Conservation (phyloP, 2,888 invertebrate species). For the Microctonus aethiopoides region DNA sequence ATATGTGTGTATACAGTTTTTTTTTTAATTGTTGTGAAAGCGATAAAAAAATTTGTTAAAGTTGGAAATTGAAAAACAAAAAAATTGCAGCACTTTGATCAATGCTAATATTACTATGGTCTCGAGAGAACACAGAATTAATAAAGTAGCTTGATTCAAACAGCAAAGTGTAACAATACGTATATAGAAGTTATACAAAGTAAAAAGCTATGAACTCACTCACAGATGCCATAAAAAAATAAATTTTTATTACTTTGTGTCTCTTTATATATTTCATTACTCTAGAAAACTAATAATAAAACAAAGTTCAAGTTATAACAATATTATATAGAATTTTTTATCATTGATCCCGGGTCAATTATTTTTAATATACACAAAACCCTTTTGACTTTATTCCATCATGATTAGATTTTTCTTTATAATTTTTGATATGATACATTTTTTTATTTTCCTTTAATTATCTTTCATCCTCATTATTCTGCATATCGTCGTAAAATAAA, state of each 20-base stretch:
- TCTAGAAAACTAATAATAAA: conserved; percentile 53
- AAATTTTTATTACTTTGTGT: neutral
- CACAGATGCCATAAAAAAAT: no score
- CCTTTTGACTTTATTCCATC: neutral
- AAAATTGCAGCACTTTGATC: neutral
- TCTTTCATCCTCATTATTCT: no score
- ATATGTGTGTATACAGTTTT: no score
- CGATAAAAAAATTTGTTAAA: neutral
- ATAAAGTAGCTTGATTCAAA: neutral
- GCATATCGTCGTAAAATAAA: no score
- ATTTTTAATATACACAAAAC: neutral
- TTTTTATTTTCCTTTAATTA: no score
- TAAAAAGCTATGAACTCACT: neutral
- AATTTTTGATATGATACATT: no score
- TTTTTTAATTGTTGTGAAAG: neutral
- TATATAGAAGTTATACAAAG: neutral
- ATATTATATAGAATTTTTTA: neutral
- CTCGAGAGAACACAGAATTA: neutral
- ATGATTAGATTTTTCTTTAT: no score
- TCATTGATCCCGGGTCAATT: neutral
- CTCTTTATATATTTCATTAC: conserved; percentile 38
- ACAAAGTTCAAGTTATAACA: conserved; percentile 53
- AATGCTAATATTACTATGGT: neutral
- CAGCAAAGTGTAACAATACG: no score
- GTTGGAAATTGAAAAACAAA: neutral